Evolutionary conservation across 2,113 vertebrate genomes (phyloP).

Genomic region (Crotalus viridis): DNA sequence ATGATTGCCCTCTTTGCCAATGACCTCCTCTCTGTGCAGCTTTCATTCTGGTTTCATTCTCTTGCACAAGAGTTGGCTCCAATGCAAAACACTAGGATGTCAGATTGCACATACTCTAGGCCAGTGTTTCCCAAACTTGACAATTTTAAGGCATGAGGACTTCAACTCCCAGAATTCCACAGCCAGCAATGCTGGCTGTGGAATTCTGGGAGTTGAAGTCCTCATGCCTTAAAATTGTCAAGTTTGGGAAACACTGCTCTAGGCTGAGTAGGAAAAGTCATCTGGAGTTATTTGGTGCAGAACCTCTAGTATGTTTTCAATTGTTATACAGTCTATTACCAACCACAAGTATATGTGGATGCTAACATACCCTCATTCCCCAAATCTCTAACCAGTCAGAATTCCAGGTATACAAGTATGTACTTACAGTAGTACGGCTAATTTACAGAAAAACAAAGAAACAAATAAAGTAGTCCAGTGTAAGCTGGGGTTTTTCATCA

Average conservation of each 20-base stretch:
- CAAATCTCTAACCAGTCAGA: not conserved
- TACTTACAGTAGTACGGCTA: not conserved
- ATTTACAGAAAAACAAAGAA: not conserved
- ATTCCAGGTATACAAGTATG: not conserved
- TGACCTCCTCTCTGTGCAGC: not conserved
- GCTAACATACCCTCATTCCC: too few relatives aligned
- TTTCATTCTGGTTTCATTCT: not conserved
- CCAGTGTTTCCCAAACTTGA: too few relatives aligned
- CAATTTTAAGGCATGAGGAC: too few relatives aligned
- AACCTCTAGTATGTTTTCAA: not conserved
- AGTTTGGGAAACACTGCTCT: not conserved
- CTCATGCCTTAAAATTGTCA: too few relatives aligned
- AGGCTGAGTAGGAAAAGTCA: constrained; percentile 26
- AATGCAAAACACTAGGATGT: not conserved
- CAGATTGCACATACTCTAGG: not conserved
- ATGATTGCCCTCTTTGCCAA: not conserved
- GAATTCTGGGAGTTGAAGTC: too few relatives aligned
- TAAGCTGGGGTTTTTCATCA: not conserved
- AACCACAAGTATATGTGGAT: not conserved
- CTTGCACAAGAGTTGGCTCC: not conserved
- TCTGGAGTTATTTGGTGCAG: constrained; percentile 10
- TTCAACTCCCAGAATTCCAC: too few relatives aligned
- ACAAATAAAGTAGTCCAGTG: not conserved
- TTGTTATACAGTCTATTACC: not conserved
- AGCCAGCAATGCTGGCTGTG: too few relatives aligned